Conservation (phyloP, 2,888 invertebrate species). For the Sclerodermus sp. region DNA sequence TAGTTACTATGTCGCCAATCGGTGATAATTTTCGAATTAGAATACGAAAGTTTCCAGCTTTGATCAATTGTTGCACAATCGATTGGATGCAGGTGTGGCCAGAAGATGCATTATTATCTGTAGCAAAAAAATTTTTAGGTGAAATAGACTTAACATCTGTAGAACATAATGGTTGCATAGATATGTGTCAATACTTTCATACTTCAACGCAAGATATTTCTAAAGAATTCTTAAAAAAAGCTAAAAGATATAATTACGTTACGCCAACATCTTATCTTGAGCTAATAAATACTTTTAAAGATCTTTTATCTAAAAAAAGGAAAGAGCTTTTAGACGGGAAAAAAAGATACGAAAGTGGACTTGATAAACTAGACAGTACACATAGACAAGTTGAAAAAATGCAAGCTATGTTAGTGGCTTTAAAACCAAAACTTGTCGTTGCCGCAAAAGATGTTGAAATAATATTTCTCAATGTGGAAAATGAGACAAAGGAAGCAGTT, state of each 20-base stretch:
- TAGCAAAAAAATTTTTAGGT: conserved; percentile 75
- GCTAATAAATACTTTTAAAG: conserved; percentile 86
- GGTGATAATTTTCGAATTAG: conserved; percentile 81
- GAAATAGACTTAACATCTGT: conserved; percentile 74
- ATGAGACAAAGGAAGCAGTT: conserved; percentile 83
- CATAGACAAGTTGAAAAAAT: conserved; percentile 79
- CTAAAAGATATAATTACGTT: conserved; percentile 83
- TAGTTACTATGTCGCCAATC: conserved; percentile 89
- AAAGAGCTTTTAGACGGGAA: conserved; percentile 68
- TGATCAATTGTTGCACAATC: conserved; percentile 94
- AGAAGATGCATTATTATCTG: conserved; percentile 86
- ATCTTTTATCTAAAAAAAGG: conserved; percentile 74
- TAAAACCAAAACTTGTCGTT: conserved; percentile 85
- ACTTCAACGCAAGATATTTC: conserved; percentile 78
- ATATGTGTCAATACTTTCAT: conserved; percentile 89
- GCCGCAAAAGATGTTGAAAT: conserved; percentile 87
- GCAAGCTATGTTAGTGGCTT: conserved; percentile 79
- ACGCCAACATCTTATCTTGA: conserved; percentile 94
- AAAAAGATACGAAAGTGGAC: conserved; percentile 80
- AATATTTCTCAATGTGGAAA: conserved; percentile 83
- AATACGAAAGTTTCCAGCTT: conserved; percentile 86
- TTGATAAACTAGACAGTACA: conserved; percentile 83
- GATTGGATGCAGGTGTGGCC: conserved; percentile 98
- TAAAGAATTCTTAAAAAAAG: conserved; percentile 64
- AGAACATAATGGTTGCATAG: conserved; percentile 78